Base-by-base conservation (phyloP, 2,113 vertebrate species). In the Ibidorhyncha struthersii region DNA sequence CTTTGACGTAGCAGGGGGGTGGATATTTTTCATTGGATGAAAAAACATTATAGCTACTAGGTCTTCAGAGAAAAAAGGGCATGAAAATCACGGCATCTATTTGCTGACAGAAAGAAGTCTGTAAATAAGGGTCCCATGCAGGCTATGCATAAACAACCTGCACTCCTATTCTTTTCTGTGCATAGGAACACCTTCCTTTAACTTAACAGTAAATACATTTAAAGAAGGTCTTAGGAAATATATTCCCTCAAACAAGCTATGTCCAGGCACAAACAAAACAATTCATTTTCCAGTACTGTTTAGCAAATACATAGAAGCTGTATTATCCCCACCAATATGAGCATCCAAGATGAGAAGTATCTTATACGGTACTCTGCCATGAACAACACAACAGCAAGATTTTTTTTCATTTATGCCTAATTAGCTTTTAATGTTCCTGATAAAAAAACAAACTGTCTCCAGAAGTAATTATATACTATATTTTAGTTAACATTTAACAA, bases 1-100 rank as follows among this genome's bases (percentile, higher is more conserved):
- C 45, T 58, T 82, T 58, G 15, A 38, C 34, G 73, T 14, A 77
- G 55, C 0, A 0, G 6, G 4, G 8, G 5, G 14, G 13, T 0
- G 10, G 38, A 66, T 85, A 70, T 21, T 61, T 89, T 69, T 87
- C 52, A n/a, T 0, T 45, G 17, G 14, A 78, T 50, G 14, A 84
- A 70, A 73, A 92, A 47, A 50, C 16, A n/a, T 65, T 32, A 62
- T 9, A 81, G 23, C 9, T 72, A 34, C 34, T 62, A 86, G 3
- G 17, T 32, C 30, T 38, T 65, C 45, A 82, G 4, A 45, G 25
- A 16, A 70, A 74, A 45, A 74, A 69, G 36, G 38, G 41, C 8
- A 58, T 17, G 6, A 61, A 83, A 86, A 61, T 86, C 36, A 72
- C 47, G 26, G 23, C 27, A 82, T 49, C 8, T 29, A 6, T 56